Conservation (phyloP, 2,113 vertebrate genomes). For the Dromas ardeola region DNA sequence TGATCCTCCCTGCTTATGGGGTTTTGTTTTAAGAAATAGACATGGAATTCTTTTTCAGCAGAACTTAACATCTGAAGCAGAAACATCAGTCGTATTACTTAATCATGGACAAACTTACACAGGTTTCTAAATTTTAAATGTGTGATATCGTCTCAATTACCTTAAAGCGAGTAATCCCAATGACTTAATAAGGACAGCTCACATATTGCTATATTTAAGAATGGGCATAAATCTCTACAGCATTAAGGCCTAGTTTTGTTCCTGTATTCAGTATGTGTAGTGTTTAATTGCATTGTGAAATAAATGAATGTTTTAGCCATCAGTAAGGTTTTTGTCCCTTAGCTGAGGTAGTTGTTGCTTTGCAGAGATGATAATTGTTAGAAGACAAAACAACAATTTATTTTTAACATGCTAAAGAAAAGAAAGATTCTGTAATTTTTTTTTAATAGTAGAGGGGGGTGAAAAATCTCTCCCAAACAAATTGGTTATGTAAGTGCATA, state of each 20-base stretch:
- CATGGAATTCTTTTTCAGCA: background rate
- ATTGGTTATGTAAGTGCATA: background rate
- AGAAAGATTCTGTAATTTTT: background rate
- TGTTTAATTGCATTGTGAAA: background rate
- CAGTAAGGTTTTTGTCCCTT: background rate
- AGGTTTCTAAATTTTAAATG: background rate
- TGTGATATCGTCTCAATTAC: background rate
- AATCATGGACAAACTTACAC: background rate
- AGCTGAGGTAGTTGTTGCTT: background rate
- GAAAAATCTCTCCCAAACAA: background rate
- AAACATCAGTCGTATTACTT: background rate
- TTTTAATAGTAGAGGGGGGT: background rate
- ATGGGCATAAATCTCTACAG: background rate
- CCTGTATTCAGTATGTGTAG: background rate
- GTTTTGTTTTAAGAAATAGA: background rate
- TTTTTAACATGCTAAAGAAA: background rate
- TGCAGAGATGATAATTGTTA: background rate
- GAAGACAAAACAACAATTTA: rapidly evolving
- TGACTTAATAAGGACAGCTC: background rate
- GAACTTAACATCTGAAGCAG: background rate
- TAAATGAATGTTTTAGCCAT: background rate
- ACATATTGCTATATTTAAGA: background rate
- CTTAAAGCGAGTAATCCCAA: background rate
- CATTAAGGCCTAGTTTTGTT: background rate
- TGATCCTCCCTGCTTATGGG: background rate